Percentiles rank a stretch among this genome's conserved stretches.
phyloP scores from a whole-genome alignment of 2,888 invertebrate genomes.

The Eupithecia tripunctaria region DNA sequence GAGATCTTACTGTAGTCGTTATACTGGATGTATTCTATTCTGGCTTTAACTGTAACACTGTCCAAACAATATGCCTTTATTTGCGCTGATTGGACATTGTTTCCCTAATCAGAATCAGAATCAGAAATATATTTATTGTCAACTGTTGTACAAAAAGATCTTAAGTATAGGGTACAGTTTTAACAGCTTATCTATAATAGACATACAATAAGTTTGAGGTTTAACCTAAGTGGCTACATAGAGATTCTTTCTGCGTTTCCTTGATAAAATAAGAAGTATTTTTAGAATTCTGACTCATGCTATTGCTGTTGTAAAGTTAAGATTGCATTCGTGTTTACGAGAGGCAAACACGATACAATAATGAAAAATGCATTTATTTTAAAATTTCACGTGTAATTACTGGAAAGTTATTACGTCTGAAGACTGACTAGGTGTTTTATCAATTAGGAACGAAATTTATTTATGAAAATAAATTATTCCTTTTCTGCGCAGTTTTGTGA shows the following conservation, averaged over 20 bases:
- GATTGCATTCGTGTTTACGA: slow-evolving; percentile 4
- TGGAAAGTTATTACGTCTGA: not conserved
- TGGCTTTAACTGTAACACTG: not conserved
- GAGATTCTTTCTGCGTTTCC: not conserved
- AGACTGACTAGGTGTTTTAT: not conserved
- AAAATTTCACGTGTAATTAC: not conserved
- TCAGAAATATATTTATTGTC: too few relatives aligned
- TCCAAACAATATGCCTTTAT: slow-evolving; percentile 1
- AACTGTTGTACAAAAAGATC: too few relatives aligned
- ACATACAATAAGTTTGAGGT: too few relatives aligned
- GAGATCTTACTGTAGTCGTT: not conserved
- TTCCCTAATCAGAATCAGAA: too few relatives aligned
- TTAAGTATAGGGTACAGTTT: too few relatives aligned
- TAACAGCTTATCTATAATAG: too few relatives aligned
- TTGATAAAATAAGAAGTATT: not conserved
- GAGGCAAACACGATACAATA: not conserved
- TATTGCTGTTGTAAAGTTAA: not conserved
- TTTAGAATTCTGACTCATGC: slow-evolving; percentile 1
- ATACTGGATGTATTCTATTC: not conserved
- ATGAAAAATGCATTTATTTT: slow-evolving; percentile 3
- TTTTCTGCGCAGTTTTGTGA: not conserved
- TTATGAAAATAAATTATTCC: not conserved
- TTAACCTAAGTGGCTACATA: not conserved
- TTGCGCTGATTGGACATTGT: slow-evolving; percentile 1
- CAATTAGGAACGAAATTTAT: not conserved